phyloP scores from a whole-genome alignment of 2,797 vertebrate genomes.

The Clamator glandarius region DNA sequence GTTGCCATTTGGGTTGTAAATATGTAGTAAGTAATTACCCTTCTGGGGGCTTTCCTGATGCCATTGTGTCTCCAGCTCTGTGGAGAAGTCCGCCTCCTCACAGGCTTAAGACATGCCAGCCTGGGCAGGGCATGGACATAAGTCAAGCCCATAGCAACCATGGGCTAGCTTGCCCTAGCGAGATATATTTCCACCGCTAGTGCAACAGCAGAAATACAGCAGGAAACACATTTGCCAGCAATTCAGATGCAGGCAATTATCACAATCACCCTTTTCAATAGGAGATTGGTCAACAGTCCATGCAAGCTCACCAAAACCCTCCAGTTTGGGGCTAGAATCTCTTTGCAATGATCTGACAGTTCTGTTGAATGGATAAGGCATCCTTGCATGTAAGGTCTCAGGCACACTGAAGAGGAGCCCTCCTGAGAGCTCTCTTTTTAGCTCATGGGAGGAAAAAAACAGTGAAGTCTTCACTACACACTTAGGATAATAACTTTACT shows the following conservation, averaged over 20 bases:
- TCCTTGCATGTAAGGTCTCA: not conserved
- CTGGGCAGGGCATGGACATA: not conserved
- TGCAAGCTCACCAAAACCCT: not conserved
- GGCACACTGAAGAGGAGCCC: not conserved
- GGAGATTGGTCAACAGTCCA: not conserved
- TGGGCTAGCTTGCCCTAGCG: not conserved
- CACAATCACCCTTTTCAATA: not conserved
- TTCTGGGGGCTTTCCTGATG: not conserved
- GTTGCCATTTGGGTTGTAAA: not conserved
- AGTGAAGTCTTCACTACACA: not conserved
- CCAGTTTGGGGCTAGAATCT: not conserved
- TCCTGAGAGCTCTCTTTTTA: not conserved
- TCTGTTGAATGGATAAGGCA: not conserved
- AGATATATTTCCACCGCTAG: rapidly evolving
- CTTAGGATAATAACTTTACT: not conserved
- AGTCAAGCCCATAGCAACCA: not conserved
- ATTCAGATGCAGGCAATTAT: not conserved
- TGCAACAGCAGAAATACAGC: not conserved
- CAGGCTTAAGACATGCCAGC: not conserved
- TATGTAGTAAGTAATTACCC: not conserved
- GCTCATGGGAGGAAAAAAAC: not conserved
- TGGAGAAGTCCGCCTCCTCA: not conserved
- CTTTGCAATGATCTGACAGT: not conserved
- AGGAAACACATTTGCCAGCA: not conserved
- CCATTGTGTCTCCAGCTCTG: not conserved